Conservation (phyloP, 2,797 vertebrate species). For the Enteromius anoplus region DNA sequence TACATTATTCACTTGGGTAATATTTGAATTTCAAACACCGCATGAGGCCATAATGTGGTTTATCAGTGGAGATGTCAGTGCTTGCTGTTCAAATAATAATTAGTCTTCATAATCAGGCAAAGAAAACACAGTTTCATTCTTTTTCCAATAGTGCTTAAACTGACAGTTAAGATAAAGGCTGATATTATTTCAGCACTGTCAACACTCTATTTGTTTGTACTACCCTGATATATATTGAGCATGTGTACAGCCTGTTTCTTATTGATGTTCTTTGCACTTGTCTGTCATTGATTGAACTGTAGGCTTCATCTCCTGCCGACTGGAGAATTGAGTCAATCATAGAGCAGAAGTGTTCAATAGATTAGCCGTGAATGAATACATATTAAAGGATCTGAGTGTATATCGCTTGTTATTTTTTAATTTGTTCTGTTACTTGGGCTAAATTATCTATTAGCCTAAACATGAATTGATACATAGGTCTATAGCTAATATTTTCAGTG, state of each 20-base stretch:
- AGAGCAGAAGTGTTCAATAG: not conserved
- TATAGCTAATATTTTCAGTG: not conserved
- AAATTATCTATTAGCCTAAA: not conserved
- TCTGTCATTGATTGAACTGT: slow-evolving; percentile 11
- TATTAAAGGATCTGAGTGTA: not conserved
- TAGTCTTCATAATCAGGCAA: not conserved
- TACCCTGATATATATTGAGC: not conserved
- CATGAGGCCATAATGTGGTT: not conserved
- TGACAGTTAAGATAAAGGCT: not conserved
- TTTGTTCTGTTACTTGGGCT: not conserved
- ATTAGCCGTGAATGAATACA: not conserved
- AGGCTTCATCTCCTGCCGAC: not conserved
- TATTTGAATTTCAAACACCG: slow-evolving; percentile 4
- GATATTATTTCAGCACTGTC: not conserved
- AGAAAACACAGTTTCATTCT: not conserved
- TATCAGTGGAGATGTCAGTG: not conserved
- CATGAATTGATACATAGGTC: not conserved
- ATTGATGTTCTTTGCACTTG: not conserved
- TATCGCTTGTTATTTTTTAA: not conserved
- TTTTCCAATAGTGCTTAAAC: not conserved
- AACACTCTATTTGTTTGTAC: not conserved
- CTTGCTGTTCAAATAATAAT: slow-evolving; percentile 2
- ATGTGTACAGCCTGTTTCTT: slow-evolving; percentile 5
- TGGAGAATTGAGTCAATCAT: not conserved
- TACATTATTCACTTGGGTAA: not conserved